Conservation (phyloP, 2,888 invertebrate species). For the Minunthozetes semirufus region DNA sequence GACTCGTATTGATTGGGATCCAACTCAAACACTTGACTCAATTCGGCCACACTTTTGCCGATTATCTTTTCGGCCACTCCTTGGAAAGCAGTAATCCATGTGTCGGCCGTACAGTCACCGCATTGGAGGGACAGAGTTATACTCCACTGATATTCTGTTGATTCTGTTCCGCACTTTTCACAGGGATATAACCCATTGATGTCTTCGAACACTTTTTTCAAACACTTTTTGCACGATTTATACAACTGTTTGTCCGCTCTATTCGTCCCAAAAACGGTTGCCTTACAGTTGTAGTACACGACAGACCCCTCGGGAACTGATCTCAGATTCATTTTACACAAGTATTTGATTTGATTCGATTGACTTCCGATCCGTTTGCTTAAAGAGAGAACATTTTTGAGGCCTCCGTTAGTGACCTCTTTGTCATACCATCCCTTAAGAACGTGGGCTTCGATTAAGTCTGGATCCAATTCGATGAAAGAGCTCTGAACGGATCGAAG, state of each 20-base stretch:
- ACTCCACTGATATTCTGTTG: slow-evolving; percentile 75
- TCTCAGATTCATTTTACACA: background rate
- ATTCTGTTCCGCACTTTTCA: slow-evolving; percentile 85
- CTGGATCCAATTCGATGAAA: slow-evolving; percentile 4
- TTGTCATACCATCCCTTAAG: slow-evolving; percentile 19
- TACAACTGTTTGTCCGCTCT: slow-evolving; percentile 12
- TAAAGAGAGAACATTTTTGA: background rate
- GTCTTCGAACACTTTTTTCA: slow-evolving; percentile 82
- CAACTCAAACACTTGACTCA: slow-evolving; percentile 59
- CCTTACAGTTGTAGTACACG: background rate
- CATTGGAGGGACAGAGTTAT: slow-evolving; percentile 72
- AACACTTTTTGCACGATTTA: slow-evolving; percentile 72
- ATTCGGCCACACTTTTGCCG: slow-evolving; percentile 59
- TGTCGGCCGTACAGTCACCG: slow-evolving; percentile 76
- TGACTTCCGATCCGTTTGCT: background rate
- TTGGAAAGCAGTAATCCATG: slow-evolving; percentile 86
- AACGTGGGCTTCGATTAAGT: background rate
- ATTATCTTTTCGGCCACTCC: slow-evolving; percentile 67
- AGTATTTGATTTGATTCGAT: background rate
- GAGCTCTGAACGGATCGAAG: slow-evolving; percentile 36
- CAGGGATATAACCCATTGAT: slow-evolving; percentile 85
- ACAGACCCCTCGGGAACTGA: background rate
- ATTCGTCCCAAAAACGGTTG: background rate
- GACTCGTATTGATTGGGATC: slow-evolving; percentile 61
- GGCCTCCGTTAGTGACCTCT: background rate